Evolutionary conservation across 2,797 vertebrate genomes (phyloP), one percentile per base, ranked within the genome.

Genomic region (Pipistrellus kuhlii): DNA sequence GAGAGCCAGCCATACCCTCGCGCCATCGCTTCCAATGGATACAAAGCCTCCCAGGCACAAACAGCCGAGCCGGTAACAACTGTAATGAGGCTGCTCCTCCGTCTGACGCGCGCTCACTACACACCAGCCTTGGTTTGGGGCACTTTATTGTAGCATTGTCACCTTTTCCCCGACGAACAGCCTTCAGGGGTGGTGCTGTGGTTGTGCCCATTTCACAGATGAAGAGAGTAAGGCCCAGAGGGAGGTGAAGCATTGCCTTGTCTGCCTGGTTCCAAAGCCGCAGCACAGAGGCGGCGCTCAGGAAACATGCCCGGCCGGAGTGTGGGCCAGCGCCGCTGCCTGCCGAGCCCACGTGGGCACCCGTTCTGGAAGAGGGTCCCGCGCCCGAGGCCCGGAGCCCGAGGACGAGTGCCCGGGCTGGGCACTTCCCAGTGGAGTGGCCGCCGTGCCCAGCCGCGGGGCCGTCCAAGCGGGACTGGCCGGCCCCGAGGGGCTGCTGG

Each of bases 71-170:
- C 8, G 3, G 21, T 5, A 20, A 41, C 1, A 21, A 30, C 1
- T 51, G 73, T 44, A 9, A 30, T 6, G 21, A 83, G 30, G 21
- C 1, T 23, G 14, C 9, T 18, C 27, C 41, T 35, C 8, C 6
- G 2, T 18, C 4, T 1, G 41, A 2, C 13, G 35, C 0, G 13
- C 1, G 2, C 68, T 44, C 1, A 2, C n/a, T 13, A 0, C 0
- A 12, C n/a, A 3, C 32, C 57, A 27, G 41, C 44, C 53, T 8
- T 46, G 11, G 3, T 32, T 38, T 21, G 4, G 18, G 41, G 69
- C 2, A 3, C 27, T 27, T 41, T 2, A 25, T 30, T 14, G 32
- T 20, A 1, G 35, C 11, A 3, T 17, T 3, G 0, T 13, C 44
- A 51, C 23, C 72, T 13, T 12, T 20, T 20, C 30, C 25, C 23